These are phyloP conservation scores for Drosophila heteroneura DNA, from an alignment of 2,888 invertebrate genomes.

Conservation along the genomic window DNA sequence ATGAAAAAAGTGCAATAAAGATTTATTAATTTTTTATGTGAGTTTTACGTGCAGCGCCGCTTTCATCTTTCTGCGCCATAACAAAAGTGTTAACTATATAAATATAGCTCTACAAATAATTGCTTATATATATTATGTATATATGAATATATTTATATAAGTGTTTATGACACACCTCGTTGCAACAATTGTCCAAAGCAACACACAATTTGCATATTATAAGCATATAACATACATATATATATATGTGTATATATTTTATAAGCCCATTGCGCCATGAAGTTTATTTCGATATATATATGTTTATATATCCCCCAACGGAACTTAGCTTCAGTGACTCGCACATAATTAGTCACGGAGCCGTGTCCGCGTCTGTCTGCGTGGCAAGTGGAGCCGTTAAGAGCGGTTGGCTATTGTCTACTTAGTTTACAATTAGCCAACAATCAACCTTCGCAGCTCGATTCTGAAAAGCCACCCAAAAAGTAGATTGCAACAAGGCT, in stretches of 20 bases:
- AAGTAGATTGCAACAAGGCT: conserved; percentile 33
- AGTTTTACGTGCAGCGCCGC: conserved; percentile 48
- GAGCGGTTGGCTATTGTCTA: conserved; percentile 41
- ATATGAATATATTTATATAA: conserved; percentile 22
- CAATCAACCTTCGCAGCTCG: conserved; percentile 40
- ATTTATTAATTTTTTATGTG: conserved; percentile 61
- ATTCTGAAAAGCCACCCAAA: conserved; percentile 36
- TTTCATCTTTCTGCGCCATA: conserved; percentile 50
- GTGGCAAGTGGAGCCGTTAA: conserved; percentile 27
- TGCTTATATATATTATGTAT: not conserved
- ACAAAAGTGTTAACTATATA: conserved; percentile 11
- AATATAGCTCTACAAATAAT: conserved; percentile 6
- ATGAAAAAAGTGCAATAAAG: conserved; percentile 39
- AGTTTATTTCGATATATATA: conserved; percentile 44
- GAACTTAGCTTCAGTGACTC: conserved; percentile 65
- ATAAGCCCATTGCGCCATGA: conserved; percentile 59
- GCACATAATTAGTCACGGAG: conserved; percentile 60
- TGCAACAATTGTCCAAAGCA: conserved; percentile 31
- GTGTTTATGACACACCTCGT: conserved; percentile 47
- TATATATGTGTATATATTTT: conserved; percentile 24
- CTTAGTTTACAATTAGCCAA: conserved; percentile 54
- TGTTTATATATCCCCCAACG: conserved; percentile 42
- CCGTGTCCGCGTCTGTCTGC: conserved; percentile 37
- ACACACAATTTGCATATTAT: conserved; percentile 56
- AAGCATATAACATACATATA: conserved; percentile 20